These are phyloP conservation scores for Ectropis grisescens DNA, from an alignment of 1,140 invertebrate species.

Conservation along the genomic window DNA sequence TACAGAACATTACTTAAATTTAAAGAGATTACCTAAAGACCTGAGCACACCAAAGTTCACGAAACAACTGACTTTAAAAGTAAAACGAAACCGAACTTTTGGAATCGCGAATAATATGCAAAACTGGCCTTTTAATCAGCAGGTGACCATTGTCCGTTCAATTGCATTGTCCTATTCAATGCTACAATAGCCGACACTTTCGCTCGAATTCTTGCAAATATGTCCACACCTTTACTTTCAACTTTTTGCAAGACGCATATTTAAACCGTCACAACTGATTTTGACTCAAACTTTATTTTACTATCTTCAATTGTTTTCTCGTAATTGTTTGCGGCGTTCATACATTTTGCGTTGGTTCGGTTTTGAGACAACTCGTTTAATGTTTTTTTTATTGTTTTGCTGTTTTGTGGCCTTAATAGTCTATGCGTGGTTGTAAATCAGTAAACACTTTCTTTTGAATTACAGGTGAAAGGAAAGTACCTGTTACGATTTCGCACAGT, in stretches of 20 bases:
- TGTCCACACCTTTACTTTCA: conserved; percentile 34
- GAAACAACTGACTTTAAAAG: conserved; percentile 14
- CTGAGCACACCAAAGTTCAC: conserved; percentile 6
- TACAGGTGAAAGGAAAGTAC: conserved; percentile 37
- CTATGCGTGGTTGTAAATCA: conserved; percentile 54
- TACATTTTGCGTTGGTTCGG: too few species aligned
- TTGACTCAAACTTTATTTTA: not conserved
- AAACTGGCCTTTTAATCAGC: conserved; percentile 36
- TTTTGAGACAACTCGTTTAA: too few species aligned
- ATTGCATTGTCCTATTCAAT: too few species aligned
- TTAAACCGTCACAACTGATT: too few species aligned
- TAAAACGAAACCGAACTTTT: conserved; percentile 43
- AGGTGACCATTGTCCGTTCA: conserved; percentile 45
- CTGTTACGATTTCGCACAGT: conserved; percentile 45
- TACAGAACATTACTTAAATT: too few species aligned
- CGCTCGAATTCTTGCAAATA: conserved; percentile 43
- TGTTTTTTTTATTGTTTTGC: too few species aligned
- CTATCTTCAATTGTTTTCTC: conserved; percentile 22
- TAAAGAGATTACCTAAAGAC: too few species aligned
- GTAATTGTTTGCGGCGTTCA: conserved; percentile 29
- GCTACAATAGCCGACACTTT: conserved; percentile 29
- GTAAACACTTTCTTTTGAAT: conserved; percentile 42
- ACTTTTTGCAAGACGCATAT: too few species aligned
- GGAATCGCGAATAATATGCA: conserved; percentile 56
- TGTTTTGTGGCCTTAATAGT: conserved; percentile 24